A percentile compares a stretch with the other conserved stretches of the same genome.
phyloP scores from a whole-genome alignment of 2,797 vertebrate genomes.

The Etheostoma perlongum region DNA sequence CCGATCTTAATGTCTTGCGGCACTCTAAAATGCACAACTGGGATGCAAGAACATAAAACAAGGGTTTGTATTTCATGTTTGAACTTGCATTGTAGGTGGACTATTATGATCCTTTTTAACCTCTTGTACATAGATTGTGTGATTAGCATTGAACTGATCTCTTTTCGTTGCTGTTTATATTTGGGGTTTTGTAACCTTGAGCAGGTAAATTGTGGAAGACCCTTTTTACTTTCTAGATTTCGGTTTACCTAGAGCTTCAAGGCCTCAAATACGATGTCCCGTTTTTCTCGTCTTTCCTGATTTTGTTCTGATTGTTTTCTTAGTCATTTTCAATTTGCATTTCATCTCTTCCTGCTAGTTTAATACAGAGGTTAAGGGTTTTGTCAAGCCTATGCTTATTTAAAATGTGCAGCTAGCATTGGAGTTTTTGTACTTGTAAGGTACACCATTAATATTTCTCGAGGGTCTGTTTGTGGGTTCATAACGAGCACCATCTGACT shows the following conservation, averaged over 20 bases:
- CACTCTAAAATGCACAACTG: conserved; percentile 24
- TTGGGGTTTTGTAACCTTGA: not conserved
- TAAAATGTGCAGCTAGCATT: conserved; percentile 2
- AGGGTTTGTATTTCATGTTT: conserved; percentile 51
- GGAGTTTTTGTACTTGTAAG: conserved; percentile 15
- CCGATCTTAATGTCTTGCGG: conserved; percentile 3
- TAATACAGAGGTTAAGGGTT: not conserved
- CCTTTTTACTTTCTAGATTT: conserved; percentile 24
- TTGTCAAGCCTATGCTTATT: conserved; percentile 16
- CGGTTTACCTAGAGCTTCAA: not conserved
- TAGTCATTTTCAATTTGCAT: not conserved
- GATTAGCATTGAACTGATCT: conserved; percentile 14
- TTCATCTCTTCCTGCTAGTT: not conserved
- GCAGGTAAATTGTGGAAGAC: conserved; percentile 11
- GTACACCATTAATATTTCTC: not conserved
- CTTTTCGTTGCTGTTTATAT: not conserved
- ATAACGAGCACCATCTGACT: not conserved
- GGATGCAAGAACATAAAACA: conserved; percentile 27
- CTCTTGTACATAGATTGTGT: conserved; percentile 50
- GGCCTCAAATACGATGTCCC: not conserved
- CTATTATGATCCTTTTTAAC: conserved; percentile 41
- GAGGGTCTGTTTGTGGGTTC: conserved; percentile 9
- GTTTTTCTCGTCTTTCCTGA: not conserved
- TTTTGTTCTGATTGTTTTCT: conserved; percentile 7
- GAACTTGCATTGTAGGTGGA: conserved; percentile 27